A percentile compares a stretch with the other conserved stretches of the same genome.
Evolutionary conservation across 2,113 vertebrate genomes (phyloP).

Genomic region (Larimichthys crocea): DNA sequence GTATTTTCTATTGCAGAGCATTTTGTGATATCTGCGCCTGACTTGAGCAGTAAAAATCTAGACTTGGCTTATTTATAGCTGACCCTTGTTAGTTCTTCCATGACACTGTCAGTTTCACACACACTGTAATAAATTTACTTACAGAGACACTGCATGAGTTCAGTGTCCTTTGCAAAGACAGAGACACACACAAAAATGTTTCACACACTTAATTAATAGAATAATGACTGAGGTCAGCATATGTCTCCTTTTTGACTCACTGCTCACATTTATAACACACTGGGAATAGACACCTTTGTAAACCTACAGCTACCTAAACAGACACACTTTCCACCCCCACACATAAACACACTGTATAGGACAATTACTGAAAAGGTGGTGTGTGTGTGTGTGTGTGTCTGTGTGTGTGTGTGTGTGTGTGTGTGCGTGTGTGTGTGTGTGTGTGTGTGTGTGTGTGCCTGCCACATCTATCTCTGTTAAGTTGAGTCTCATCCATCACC

Average conservation of each 20-base stretch:
- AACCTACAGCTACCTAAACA: neutral
- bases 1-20: neutral
- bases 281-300: conserved; percentile 30
- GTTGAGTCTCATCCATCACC: conserved; percentile 60
- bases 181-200: conserved; percentile 3
- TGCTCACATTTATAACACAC: neutral
- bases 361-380: conserved; percentile 35
- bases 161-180: neutral
- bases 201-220: conserved; percentile 25
- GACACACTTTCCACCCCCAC: neutral
- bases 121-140: neutral
- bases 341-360: conserved; percentile 10
- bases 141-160: neutral
- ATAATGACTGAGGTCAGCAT: neutral
- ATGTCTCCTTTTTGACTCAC: conserved; percentile 17
- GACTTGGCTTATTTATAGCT: conserved; percentile 2
- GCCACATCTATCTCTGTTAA: conserved; percentile 50
- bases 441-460: conserved; percentile 3
- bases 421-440: neutral
- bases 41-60: neutral
- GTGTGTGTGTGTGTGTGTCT: neutral
- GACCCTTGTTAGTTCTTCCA: neutral
- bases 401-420: neutral
- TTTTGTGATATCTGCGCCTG: neutral
- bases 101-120: neutral